Base-by-base conservation (phyloP, 2,113 vertebrate genomes). In the Tricholaema leucomelas region DNA sequence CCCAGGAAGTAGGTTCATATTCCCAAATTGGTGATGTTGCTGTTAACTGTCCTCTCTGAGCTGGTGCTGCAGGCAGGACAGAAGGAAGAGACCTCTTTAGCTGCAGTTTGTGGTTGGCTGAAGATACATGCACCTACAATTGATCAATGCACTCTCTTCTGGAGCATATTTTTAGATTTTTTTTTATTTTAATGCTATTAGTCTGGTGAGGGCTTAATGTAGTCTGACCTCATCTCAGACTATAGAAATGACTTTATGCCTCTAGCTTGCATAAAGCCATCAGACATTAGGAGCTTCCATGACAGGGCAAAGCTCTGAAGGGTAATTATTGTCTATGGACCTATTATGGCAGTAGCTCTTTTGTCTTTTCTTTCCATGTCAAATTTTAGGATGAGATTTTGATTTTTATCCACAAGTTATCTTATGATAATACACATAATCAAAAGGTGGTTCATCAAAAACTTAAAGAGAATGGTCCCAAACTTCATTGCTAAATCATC, bases 121-220 rank as follows among this genome's bases (percentile, higher is more conserved):
- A 12, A 38, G 42, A 55, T 18, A 16, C 0, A 0, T 12, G 44
- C 55, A 28, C 33, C 19, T 80, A 31, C 12, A 63, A 23, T 2
- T 88, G 60, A 73, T 80, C 36, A 80, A 11, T 77, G 63, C 5
- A 70, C 10, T 15, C 46, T 42, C 14, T 50, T 91, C 17, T 79
- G 44, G 66, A 40, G 55, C 69, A 52, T 46, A 60, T 81, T 48
- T 61, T 77, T 80, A 42, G 3, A 3, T n/a, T 30, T 40, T 86
- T 48, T 64, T 40, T 30, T 30, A 16, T 17, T 44, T 42, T 42
- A 42, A 44, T 16, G 16, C 16, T 23, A 50, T 90, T 88, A 63
- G 18, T 59, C 31, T 71, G 18, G 5, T 55, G 55, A 63, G 50
- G 59, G 21, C 7, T 85, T 83, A 33, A 66, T 28, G 4, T 59